phyloP scores from a whole-genome alignment of 2,797 vertebrate species.

The Scolopax bukidnonensis region DNA sequence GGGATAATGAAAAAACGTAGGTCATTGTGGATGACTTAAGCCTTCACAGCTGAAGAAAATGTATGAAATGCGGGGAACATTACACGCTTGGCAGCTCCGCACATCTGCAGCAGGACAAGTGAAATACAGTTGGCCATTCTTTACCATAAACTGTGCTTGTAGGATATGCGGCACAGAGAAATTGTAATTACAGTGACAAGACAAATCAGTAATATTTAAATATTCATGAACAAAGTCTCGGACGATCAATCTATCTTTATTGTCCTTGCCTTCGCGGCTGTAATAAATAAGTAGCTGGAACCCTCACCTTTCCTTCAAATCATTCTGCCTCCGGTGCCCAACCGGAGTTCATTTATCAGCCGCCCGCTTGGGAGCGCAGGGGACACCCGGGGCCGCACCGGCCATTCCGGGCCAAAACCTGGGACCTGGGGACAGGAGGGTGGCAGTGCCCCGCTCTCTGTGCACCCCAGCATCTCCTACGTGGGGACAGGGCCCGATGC shows the following conservation, averaged over 20 bases:
- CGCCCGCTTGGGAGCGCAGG: not conserved
- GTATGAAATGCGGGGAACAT: constrained; percentile 95
- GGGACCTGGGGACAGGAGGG: not conserved
- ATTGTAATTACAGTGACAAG: constrained; percentile 89
- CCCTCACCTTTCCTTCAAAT: constrained; percentile 73
- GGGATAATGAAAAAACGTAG: constrained; percentile 99
- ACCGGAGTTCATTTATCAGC: constrained; percentile 66
- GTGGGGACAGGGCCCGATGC: not conserved
- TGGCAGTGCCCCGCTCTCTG: accelerated
- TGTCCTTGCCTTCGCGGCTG: constrained; percentile 81
- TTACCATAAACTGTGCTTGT: constrained; percentile 84
- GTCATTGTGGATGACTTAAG: constrained; percentile 98
- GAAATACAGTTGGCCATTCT: constrained; percentile 87
- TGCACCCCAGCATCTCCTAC: accelerated
- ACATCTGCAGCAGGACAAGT: constrained; percentile 84
- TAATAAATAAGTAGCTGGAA: constrained; percentile 83
- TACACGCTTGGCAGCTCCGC: constrained; percentile 87
- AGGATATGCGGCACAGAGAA: constrained; percentile 83
- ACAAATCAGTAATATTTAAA: constrained; percentile 89
- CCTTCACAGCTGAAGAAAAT: constrained; percentile 92
- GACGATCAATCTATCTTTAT: constrained; percentile 88
- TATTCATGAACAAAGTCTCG: constrained; percentile 87
- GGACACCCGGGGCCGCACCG: not conserved
- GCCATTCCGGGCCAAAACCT: not conserved
- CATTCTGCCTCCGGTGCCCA: constrained; percentile 35